Evolutionary conservation across 2,888 invertebrate species (phyloP), one percentile per base, ranked within the genome.

Genomic region (Brachyptera putata): DNA sequence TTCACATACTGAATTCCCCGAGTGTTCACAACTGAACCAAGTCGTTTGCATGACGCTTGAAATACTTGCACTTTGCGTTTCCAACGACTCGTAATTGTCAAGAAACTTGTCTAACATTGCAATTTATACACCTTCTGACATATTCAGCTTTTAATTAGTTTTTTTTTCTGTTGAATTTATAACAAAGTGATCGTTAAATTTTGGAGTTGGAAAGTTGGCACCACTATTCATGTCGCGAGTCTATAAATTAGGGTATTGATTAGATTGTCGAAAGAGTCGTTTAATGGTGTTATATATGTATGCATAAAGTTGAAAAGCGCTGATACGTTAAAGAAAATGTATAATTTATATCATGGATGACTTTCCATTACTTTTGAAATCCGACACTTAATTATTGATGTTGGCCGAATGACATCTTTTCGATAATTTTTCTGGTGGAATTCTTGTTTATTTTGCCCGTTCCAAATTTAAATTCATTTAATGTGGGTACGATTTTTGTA

Each of bases 161-260:
- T 53, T 53, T 53, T 53, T 53, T 53, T 53, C 53, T 36, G 36
- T 53, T 37, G 53, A 36, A n/a, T 22, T 53, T 53, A 21, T 53
- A 50, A 36, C 34, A 18, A 53, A 30, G 53, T 34, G 26, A 34
- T 53, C 53, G 53, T 53, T 36, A 53, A 16, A 16, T 46, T 46
- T 24, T 24, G 18, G 36, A 18, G 2, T 22, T 13, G 1, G 21
- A 53, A 53, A 46, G 46, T 46, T 46, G 22, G 4, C 24, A 24
- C 18, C 18, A 34, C 26, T 30, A 30, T 50, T 25, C 26, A n/a
- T 30, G 18, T n/a, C 50, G 50, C 18, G 26, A n/a, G 50, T 16
- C 3, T 14, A 34, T 21, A 36, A 53, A 16, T 36, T 34, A 21
- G n/a, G 9, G 13, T 53, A 53, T 53, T 34, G 53, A 53, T 53